Conservation (phyloP, 92 coral and sea anemone genomes). For the Anthopleura xanthogrammica region DNA sequence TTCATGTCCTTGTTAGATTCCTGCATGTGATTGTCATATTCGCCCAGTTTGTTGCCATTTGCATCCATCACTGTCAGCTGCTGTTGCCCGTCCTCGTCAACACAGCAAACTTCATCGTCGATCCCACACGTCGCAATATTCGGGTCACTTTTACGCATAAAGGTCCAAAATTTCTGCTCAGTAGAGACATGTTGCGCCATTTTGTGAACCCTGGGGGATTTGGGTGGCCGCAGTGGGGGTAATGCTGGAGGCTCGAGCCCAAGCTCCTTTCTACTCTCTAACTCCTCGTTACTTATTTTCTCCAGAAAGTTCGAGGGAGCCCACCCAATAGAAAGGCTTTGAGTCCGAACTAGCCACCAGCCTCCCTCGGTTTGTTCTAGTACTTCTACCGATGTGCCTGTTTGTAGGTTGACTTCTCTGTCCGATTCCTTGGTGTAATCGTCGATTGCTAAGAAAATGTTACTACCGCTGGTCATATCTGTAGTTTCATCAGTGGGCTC, state of each 20-base stretch:
- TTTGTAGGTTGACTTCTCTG: constrained; percentile 61
- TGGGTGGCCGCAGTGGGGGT: constrained; percentile 52
- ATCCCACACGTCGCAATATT: constrained; percentile 29
- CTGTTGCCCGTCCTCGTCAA: background rate
- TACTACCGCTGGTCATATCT: background rate
- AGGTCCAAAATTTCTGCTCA: constrained; percentile 51
- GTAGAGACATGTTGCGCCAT: constrained; percentile 34
- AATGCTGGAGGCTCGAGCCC: constrained; percentile 15
- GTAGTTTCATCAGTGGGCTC: background rate
- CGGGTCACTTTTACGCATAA: constrained; percentile 32
- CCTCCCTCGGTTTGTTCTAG: constrained; percentile 79
- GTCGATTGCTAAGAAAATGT: constrained; percentile 50
- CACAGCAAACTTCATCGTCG: constrained; percentile 7
- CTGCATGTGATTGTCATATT: too few species aligned
- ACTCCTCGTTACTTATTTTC: constrained; percentile 39
- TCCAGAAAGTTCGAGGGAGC: constrained; percentile 92
- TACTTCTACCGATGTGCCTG: constrained; percentile 76
- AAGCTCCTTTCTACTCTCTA: background rate
- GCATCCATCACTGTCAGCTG: background rate
- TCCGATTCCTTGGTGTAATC: constrained; percentile 65
- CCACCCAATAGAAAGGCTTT: constrained; percentile 82
- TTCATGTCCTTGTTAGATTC: background rate
- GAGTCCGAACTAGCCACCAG: constrained; percentile 94
- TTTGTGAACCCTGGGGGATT: constrained; percentile 39
- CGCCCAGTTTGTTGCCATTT: background rate